These are phyloP conservation scores for Montipora capitata DNA, from an alignment of 92 coral and sea anemone species.

Conservation along the genomic window DNA sequence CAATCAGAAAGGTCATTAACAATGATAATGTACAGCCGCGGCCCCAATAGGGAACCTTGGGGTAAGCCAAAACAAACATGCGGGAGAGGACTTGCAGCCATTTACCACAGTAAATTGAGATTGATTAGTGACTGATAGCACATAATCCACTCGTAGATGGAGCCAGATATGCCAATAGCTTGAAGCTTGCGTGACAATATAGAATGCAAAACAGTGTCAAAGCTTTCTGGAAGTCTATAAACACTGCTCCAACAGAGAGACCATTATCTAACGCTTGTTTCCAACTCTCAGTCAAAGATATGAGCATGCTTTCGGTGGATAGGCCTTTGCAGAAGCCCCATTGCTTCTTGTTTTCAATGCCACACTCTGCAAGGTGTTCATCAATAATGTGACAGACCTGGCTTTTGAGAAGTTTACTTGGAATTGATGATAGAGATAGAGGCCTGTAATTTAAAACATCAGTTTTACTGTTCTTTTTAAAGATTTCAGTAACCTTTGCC, in stretches of 20 bases:
- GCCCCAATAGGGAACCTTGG: background rate
- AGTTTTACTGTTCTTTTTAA: constrained; percentile 2
- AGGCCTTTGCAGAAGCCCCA: constrained; percentile 32
- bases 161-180: constrained; percentile 48
- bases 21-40: constrained; percentile 14
- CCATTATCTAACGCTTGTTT: constrained; percentile 19
- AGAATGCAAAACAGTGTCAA: constrained; percentile 15
- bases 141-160: constrained; percentile 43
- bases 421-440: background rate
- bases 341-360: background rate
- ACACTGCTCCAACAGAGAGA: constrained; percentile 37
- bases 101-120: constrained; percentile 29
- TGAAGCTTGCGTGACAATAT: constrained; percentile 33
- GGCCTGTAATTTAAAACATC: too few species aligned
- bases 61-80: constrained; percentile 21
- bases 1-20: constrained; percentile 45
- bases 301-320: constrained; percentile 24
- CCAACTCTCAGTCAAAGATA: constrained; percentile 44
- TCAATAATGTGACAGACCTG: constrained; percentile 46
- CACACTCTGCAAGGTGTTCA: background rate
- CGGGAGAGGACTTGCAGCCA: constrained; percentile 24
- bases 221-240: constrained; percentile 38
- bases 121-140: constrained; percentile 20
- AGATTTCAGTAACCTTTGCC: constrained; percentile 22
- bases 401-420: constrained; percentile 39